Percentiles rank a stretch among this genome's conserved stretches.
Conservation (phyloP, 64 coral and sea anemone species). For the Pocillopora damicornis region DNA sequence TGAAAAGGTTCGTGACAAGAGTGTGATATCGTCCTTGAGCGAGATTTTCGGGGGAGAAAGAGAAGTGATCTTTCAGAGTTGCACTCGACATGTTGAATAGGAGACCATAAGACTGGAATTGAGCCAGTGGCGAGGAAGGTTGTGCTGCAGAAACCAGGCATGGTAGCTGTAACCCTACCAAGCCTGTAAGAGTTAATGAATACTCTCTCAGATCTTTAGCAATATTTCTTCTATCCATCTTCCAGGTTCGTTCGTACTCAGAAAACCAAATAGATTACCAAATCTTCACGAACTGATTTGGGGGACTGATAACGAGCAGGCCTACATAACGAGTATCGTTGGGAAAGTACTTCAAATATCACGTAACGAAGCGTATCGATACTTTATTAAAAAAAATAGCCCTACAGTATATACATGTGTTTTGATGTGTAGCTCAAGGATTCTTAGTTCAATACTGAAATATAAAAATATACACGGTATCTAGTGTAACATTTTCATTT, state of each 20-base stretch:
- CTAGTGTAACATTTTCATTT: too few species aligned
- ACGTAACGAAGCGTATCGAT: too few species aligned
- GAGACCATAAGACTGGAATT: constrained; percentile 18
- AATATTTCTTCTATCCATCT: neutral
- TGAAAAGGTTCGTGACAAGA: constrained; percentile 42
- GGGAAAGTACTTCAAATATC: too few species aligned
- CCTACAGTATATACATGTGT: too few species aligned
- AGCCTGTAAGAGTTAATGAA: constrained; percentile 23
- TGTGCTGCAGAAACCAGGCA: constrained; percentile 38
- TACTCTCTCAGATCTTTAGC: neutral
- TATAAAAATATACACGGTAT: too few species aligned
- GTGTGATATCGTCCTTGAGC: constrained; percentile 48
- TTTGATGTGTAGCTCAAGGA: too few species aligned
- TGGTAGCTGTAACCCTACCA: constrained; percentile 39
- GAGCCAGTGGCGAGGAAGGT: constrained; percentile 6
- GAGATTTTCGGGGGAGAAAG: constrained; percentile 52
- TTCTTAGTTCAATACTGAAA: too few species aligned
- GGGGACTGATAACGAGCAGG: too few species aligned
- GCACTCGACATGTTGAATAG: constrained; percentile 39
- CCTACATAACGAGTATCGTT: too few species aligned
- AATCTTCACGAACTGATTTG: too few species aligned
- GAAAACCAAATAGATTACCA: neutral
- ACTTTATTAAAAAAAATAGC: too few species aligned
- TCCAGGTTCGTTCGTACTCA: neutral
- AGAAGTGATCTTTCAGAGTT: constrained; percentile 36